phyloP scores from a whole-genome alignment of 2,888 invertebrate genomes.

The Cosmopolites sordidus region DNA sequence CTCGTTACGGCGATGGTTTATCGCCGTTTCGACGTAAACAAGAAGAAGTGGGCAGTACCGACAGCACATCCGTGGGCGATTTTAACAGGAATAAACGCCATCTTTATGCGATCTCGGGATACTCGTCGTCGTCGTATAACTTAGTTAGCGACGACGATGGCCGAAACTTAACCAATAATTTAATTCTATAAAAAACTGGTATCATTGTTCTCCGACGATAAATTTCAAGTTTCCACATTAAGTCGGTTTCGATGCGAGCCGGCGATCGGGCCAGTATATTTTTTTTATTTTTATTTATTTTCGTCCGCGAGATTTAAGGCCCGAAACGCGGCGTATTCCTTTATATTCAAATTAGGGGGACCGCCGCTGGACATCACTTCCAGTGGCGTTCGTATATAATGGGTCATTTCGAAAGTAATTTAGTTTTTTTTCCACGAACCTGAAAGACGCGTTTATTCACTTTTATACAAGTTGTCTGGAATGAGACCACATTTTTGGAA shows the following conservation, averaged over 20 bases:
- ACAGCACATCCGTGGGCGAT: constrained; percentile 25
- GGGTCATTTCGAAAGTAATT: too few species aligned
- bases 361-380: constrained; percentile 5
- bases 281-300: constrained; percentile 32
- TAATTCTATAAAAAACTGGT: constrained; percentile 49
- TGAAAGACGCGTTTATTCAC: too few species aligned
- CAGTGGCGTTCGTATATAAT: not conserved
- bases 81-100: constrained; percentile 28
- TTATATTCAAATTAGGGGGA: constrained; percentile 47
- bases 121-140: not conserved
- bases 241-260: constrained; percentile 34
- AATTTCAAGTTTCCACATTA: constrained; percentile 52
- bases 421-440: too few species aligned
- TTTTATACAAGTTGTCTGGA: too few species aligned
- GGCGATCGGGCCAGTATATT: constrained; percentile 7
- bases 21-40: constrained; percentile 25
- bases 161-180: constrained; percentile 42
- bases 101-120: not conserved
- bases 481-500: too few species aligned
- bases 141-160: not conserved
- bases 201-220: constrained; percentile 51
- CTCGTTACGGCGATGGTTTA: constrained; percentile 22
- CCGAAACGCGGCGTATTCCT: constrained; percentile 43
- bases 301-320: constrained; percentile 44
- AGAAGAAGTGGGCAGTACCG: constrained; percentile 26